A percentile compares a stretch with the other conserved stretches of the same genome.
These are phyloP conservation scores for Microcebus griseorufus DNA, from an alignment of 2,113 vertebrate genomes.

Conservation along the genomic window DNA sequence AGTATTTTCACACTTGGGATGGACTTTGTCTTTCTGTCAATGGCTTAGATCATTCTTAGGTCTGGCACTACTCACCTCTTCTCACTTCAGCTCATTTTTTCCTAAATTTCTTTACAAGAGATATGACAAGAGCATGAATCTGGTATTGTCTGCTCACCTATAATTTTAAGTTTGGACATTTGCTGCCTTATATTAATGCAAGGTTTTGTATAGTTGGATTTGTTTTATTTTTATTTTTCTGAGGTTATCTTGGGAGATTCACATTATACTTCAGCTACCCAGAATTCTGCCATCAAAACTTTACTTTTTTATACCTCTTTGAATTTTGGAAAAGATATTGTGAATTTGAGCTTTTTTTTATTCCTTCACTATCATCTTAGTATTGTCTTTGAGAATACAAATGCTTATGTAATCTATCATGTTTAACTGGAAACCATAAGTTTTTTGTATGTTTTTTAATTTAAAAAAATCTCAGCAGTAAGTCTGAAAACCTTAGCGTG, in stretches of 20 bases:
- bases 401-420: not conserved
- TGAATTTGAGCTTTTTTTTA: not conserved
- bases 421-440: not conserved
- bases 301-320: not conserved
- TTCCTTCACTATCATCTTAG: not conserved
- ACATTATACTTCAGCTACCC: not conserved
- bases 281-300: not conserved
- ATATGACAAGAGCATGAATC: not conserved
- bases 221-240: not conserved
- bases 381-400: not conserved
- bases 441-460: not conserved
- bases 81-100: not conserved
- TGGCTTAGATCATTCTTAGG: not conserved
- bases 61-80: not conserved
- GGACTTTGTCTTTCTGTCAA: not conserved
- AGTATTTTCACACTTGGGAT: not conserved
- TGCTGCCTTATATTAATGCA: not conserved
- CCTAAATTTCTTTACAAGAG: not conserved
- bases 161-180: not conserved
- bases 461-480: too few species aligned
- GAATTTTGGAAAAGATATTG: not conserved
- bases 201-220: not conserved
- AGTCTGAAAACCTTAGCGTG: too few species aligned
- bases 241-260: not conserved
- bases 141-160: not conserved